Evolutionary conservation across 1,140 invertebrate genomes (phyloP).

Genomic region (Drosophila pallidifrons): DNA sequence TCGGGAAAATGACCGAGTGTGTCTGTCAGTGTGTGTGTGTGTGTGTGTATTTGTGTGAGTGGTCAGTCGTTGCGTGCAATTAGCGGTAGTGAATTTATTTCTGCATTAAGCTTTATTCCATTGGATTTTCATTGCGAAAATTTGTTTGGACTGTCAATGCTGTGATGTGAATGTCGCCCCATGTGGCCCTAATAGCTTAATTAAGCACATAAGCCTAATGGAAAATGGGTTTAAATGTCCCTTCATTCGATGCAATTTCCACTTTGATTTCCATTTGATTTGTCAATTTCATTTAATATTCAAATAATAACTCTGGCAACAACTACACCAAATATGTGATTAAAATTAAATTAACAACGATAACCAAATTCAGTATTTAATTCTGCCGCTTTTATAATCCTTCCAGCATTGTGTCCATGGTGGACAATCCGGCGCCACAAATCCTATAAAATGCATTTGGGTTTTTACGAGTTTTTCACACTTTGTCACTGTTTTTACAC

Average conservation of each 20-base stretch:
- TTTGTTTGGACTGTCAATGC: constrained; percentile 22
- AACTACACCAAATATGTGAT: neutral
- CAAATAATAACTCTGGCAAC: neutral
- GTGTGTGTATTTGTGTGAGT: constrained; percentile 10
- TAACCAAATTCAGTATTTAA: constrained; percentile 19
- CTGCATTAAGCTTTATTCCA: constrained; percentile 50
- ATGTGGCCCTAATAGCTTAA: constrained; percentile 38
- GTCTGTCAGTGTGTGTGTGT: neutral
- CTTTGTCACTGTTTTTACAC: constrained; percentile 1
- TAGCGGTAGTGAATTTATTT: constrained; percentile 52
- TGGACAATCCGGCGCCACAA: constrained; percentile 36
- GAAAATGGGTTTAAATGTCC: constrained; percentile 43
- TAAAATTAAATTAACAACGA: constrained; percentile 11
- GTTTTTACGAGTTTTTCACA: neutral
- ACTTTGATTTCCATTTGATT: constrained; percentile 11
- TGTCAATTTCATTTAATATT: constrained; percentile 26
- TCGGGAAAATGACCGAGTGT: neutral
- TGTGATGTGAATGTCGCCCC: constrained; percentile 5
- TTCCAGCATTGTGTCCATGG: constrained; percentile 41
- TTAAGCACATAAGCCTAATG: constrained; percentile 55
- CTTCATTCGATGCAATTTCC: constrained; percentile 1
- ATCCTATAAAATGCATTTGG: constrained; percentile 11
- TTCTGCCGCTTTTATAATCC: constrained; percentile 35
- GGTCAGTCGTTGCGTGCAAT: constrained; percentile 35
- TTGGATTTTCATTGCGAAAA: constrained; percentile 31